Evolutionary conservation across 2,113 vertebrate genomes (phyloP).

Genomic region (Lophotis ruficrista): DNA sequence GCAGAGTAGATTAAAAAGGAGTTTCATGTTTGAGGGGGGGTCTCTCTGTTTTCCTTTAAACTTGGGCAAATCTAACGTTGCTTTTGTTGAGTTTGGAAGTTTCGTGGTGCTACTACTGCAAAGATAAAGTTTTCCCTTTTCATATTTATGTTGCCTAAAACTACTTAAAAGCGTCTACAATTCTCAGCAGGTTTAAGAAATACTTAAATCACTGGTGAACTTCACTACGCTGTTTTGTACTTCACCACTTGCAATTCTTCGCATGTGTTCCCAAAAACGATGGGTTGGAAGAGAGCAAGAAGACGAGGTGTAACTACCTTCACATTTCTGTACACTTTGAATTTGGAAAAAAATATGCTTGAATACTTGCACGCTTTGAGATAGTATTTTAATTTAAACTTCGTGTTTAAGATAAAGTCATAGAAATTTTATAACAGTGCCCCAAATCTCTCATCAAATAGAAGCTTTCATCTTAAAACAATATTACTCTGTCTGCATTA

Average conservation of each 20-base stretch:
- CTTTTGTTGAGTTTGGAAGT: background rate
- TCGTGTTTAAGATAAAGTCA: background rate
- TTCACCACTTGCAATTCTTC: background rate
- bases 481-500: slow-evolving; percentile 30
- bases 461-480: slow-evolving; percentile 62
- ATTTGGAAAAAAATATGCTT: background rate
- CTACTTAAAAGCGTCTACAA: background rate
- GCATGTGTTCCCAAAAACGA: background rate
- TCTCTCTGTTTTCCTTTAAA: background rate
- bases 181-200: background rate
- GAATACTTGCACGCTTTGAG: slow-evolving; percentile 20
- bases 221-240: background rate
- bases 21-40: background rate
- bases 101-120: background rate
- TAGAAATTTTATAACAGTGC: slow-evolving; percentile 8
- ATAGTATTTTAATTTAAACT: slow-evolving; percentile 51
- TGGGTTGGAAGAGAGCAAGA: background rate
- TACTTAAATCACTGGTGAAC: background rate
- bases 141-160: background rate
- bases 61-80: background rate
- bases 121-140: background rate
- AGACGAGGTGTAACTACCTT: background rate
- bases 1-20: background rate
- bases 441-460: slow-evolving; percentile 48
- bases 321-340: background rate